Percentiles rank a stretch among this genome's conserved stretches.
phyloP scores from a whole-genome alignment of 2,113 vertebrate genomes.

The Tachuris rubrigastra region DNA sequence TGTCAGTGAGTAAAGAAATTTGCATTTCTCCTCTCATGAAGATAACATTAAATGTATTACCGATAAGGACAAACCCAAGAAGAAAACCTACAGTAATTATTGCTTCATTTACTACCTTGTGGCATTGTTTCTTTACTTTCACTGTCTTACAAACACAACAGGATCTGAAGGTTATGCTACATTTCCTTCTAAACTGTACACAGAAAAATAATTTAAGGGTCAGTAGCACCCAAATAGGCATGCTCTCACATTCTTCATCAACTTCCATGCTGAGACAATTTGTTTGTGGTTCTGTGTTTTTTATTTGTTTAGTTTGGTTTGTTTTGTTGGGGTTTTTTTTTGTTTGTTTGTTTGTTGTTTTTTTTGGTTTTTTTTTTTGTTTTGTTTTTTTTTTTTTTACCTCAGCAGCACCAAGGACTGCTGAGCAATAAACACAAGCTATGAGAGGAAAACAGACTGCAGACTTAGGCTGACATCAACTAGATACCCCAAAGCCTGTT shows the following conservation, averaged over 20 bases:
- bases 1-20: not conserved
- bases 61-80: not conserved
- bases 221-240: not conserved
- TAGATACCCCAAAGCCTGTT: not conserved
- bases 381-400: not conserved
- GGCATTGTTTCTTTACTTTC: not conserved
- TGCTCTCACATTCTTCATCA: not conserved
- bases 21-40: not conserved
- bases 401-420: not conserved
- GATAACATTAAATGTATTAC: not conserved
- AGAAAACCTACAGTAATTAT: not conserved
- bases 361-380: not conserved
- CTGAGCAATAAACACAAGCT: not conserved
- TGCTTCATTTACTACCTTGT: not conserved
- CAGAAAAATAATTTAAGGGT: not conserved
- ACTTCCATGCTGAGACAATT: not conserved
- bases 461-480: not conserved
- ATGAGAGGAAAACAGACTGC: not conserved
- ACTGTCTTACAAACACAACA: not conserved
- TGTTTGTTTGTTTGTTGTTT: not conserved
- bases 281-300: not conserved
- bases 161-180: not conserved
- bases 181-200: not conserved
- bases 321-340: no score
- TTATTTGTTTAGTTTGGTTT: not conserved